These are phyloP conservation scores for Dryobates pubescens DNA, from an alignment of 2,797 vertebrate species.

Conservation along the genomic window DNA sequence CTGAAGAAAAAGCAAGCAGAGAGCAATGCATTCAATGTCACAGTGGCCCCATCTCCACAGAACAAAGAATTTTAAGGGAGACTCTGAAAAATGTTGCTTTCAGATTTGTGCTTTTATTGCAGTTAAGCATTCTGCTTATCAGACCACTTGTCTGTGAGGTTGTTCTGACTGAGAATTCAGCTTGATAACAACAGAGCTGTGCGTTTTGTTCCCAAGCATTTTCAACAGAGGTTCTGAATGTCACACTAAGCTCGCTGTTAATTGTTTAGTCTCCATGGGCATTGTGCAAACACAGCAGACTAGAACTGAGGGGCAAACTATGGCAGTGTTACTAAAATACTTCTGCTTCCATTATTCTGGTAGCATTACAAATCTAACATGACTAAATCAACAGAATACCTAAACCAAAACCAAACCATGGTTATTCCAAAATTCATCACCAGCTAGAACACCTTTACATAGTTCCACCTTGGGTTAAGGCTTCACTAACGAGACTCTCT, in stretches of 20 bases:
- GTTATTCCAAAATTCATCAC: not conserved
- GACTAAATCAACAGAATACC: not conserved
- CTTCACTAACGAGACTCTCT: not conserved
- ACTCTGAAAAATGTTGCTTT: not conserved
- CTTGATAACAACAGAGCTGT: not conserved
- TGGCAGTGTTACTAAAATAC: not conserved
- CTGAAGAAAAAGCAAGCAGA: not conserved
- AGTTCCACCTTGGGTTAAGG: not conserved
- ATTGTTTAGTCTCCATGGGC: not conserved
- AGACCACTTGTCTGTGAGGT: not conserved
- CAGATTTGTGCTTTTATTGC: not conserved
- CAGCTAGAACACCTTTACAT: not conserved
- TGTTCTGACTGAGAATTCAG: not conserved
- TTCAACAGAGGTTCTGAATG: not conserved
- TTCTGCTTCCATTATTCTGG: not conserved
- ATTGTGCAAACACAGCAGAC: not conserved
- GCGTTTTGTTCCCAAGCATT: not conserved
- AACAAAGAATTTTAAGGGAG: not conserved
- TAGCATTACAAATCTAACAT: not conserved
- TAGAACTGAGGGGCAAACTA: not conserved
- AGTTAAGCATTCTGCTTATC: not conserved
- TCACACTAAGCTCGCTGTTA: not conserved
- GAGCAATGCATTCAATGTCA: not conserved
- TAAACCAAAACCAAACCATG: not conserved
- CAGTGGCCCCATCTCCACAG: fast-evolving